Evolutionary conservation across 2,888 invertebrate genomes (phyloP).

Genomic region (Choreutis nemorana): DNA sequence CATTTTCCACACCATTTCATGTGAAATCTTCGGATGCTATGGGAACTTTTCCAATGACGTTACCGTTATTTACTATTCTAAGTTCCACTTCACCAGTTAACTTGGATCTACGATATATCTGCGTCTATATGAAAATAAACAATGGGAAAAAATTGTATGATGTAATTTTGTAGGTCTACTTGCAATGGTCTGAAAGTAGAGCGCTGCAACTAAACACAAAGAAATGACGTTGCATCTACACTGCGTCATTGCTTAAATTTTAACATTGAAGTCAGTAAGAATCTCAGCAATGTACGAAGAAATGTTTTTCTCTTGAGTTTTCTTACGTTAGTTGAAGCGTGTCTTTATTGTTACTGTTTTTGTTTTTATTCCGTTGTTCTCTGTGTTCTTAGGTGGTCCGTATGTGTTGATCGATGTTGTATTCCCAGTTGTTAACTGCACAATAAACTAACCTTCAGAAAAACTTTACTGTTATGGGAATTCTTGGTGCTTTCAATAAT

Average conservation of each 20-base stretch:
- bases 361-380: slow-evolving; percentile 21
- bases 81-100: slow-evolving; percentile 9
- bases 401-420: slow-evolving; percentile 2
- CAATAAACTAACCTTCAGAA: neutral
- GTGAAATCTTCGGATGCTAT: slow-evolving; percentile 13
- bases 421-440: neutral
- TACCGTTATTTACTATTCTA: slow-evolving; percentile 11
- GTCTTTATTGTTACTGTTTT: slow-evolving; percentile 35
- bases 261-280: too few relatives aligned
- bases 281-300: too few relatives aligned
- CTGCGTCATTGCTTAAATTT: too few relatives aligned
- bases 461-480: too few relatives aligned
- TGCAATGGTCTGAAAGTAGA: too few relatives aligned
- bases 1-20: slow-evolving; percentile 15
- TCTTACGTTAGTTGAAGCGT: slow-evolving; percentile 30
- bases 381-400: slow-evolving; percentile 24
- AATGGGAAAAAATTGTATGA: too few relatives aligned
- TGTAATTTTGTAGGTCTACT: slow-evolving; percentile 4
- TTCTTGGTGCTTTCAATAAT: too few relatives aligned
- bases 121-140: too few relatives aligned
- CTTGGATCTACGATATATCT: slow-evolving; percentile 6
- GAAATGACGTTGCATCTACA: too few relatives aligned
- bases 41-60: slow-evolving; percentile 10
- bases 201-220: too few relatives aligned
- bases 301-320: too few relatives aligned